A percentile compares a stretch with the other conserved stretches of the same genome.
phyloP scores from a whole-genome alignment of 2,797 vertebrate genomes.

The Leptoclinus maculatus region DNA sequence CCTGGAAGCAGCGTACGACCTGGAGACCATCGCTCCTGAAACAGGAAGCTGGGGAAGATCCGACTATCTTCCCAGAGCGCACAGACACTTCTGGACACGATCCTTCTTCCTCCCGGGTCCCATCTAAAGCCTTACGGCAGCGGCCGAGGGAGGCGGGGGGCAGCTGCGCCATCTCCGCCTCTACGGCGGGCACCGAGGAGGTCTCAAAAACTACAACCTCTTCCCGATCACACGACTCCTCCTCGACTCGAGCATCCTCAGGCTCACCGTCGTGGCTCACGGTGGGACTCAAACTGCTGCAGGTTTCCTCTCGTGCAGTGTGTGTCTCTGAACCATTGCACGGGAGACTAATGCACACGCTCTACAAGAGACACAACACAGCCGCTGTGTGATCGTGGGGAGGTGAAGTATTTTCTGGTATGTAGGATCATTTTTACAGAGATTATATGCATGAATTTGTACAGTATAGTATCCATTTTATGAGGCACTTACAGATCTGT shows the following conservation, averaged over 20 bases:
- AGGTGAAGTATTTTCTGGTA: neutral
- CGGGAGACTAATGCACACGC: constrained; percentile 60
- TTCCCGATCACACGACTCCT: constrained; percentile 56
- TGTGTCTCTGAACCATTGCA: constrained; percentile 66
- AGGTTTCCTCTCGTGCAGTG: constrained; percentile 57
- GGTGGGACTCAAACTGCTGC: constrained; percentile 50
- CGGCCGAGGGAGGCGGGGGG: constrained; percentile 39
- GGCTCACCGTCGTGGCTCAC: constrained; percentile 47
- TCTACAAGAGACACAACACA: constrained; percentile 74
- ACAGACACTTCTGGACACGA: constrained; percentile 36
- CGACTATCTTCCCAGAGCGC: constrained; percentile 56
- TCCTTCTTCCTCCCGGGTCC: constrained; percentile 58
- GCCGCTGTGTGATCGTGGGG: constrained; percentile 40
- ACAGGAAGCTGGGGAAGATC: constrained; percentile 70
- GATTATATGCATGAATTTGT: constrained; percentile 1
- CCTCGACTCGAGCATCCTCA: constrained; percentile 41
- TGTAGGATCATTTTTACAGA: neutral
- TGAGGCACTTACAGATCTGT: constrained; percentile 7
- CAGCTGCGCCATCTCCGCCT: constrained; percentile 68
- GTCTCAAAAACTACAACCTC: constrained; percentile 64
- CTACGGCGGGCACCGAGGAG: constrained; percentile 61
- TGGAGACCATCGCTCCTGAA: constrained; percentile 71
- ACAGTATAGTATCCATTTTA: constrained; percentile 13
- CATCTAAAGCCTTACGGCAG: constrained; percentile 55
- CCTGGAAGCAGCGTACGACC: constrained; percentile 81